These are phyloP conservation scores for Peromyscus melanophrys DNA, from an alignment of 2,797 vertebrate species.

Conservation along the genomic window DNA sequence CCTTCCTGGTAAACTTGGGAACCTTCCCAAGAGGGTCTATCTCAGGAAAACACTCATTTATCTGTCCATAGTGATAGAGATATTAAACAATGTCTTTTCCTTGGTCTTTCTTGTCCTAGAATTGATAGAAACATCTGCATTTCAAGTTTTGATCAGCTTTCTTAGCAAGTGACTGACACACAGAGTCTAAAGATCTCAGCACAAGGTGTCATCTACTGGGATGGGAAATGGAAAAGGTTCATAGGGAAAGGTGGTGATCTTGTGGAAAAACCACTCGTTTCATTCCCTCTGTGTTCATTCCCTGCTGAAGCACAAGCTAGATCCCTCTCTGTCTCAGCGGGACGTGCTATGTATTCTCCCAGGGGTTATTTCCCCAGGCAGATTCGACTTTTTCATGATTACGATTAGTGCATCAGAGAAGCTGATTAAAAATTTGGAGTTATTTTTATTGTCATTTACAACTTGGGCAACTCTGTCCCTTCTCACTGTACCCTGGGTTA, in stretches of 20 bases:
- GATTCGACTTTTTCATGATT: conserved; percentile 1
- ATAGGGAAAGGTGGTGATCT: background rate
- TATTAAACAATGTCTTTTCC: background rate
- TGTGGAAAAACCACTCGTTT: background rate
- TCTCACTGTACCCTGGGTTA: background rate
- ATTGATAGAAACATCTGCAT: conserved; percentile 39
- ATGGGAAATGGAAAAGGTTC: background rate
- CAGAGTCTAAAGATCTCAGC: background rate
- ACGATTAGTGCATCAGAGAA: background rate
- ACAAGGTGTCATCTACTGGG: background rate
- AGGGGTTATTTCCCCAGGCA: conserved; percentile 29
- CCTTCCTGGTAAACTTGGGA: background rate
- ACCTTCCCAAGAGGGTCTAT: background rate
- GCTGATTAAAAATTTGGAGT: conserved; percentile 20
- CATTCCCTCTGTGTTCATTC: background rate
- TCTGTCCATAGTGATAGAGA: background rate
- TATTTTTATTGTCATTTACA: conserved; percentile 11
- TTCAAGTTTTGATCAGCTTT: conserved; percentile 62
- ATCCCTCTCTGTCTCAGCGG: conserved; percentile 13
- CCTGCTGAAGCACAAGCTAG: background rate
- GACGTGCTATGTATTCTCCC: background rate
- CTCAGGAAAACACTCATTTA: background rate
- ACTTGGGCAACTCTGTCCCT: background rate
- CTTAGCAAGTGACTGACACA: background rate
- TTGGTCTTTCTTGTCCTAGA: conserved; percentile 9